A percentile compares a stretch with the other conserved stretches of the same genome.
Conservation (phyloP, 2,888 invertebrate genomes). For the Homarus gammarus region DNA sequence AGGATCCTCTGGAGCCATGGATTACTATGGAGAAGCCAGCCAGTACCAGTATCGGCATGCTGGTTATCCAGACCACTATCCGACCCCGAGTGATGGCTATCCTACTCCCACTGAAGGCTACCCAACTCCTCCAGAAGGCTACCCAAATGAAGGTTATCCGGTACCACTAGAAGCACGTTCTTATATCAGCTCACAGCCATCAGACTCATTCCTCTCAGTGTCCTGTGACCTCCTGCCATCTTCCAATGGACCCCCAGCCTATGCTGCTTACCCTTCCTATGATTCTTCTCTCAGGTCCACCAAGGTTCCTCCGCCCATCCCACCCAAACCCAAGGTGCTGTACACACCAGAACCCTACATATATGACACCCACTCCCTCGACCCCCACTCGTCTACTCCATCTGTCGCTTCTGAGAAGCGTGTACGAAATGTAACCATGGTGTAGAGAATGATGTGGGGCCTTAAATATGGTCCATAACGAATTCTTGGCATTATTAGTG, state of each 20-base stretch:
- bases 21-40: conserved; percentile 62
- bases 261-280: conserved; percentile 66
- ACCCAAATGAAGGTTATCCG: conserved; percentile 56
- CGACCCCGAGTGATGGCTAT: conserved; percentile 60
- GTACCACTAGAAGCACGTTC: conserved; percentile 67
- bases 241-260: conserved; percentile 73
- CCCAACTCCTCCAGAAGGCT: conserved; percentile 55
- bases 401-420: conserved; percentile 71
- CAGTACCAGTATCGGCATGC: conserved; percentile 68
- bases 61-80: conserved; percentile 66
- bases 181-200: conserved; percentile 75
- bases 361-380: conserved; percentile 62
- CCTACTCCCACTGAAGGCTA: conserved; percentile 39
- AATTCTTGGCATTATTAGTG: conserved; percentile 29
- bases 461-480: neutral
- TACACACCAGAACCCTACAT: conserved; percentile 73
- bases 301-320: conserved; percentile 75
- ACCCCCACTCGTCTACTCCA: conserved; percentile 64
- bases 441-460: conserved; percentile 29
- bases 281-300: conserved; percentile 57
- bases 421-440: conserved; percentile 75
- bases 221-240: conserved; percentile 71
- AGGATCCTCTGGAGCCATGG: conserved; percentile 60
- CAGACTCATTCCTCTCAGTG: conserved; percentile 76
- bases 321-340: conserved; percentile 74